Base-by-base conservation (phyloP, 2,888 invertebrate species). In the Smittia sp. region DNA sequence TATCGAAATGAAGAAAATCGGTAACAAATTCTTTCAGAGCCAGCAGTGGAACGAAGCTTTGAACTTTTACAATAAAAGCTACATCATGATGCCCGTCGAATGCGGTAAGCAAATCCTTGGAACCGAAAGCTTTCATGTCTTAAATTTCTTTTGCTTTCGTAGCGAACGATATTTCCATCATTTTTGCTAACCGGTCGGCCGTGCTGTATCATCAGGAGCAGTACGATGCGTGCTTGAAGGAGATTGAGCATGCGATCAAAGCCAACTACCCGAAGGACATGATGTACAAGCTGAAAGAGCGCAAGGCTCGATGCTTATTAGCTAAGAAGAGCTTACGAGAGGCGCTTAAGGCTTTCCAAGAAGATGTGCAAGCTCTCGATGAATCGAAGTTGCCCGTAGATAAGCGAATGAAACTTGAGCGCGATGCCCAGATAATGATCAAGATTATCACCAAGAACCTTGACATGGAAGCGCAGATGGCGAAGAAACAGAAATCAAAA, bases 141-240 rank as follows among this genome's bases (percentile, higher is more conserved):
- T 46, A 6, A n/a, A n/a, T 15, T 6, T 46, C 46, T 15, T 46
- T 46, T 74, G 74, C 27, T 70, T 76, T 78, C 78, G 68, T 79
- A 89, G 89, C 81, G 75, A 82, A 84, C 76, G 88, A 91, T 73
- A 80, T 90, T 1, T 85, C 91, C 0, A 87, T 93, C 52, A 84
- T 91, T 3, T 83, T 90, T 76, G 93, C 92, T 0, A 94, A 94
- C 80, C 86, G 94, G 9, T 93, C 94, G 32, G 94, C 94, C 0
- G 86, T 90, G 0, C 84, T 92, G 41, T 91, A 90, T 78, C 91
- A 92, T 78, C 80, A 92, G 79, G 84, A 88, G 75, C 86, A 87
- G 76, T 88, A 86, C 78, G 86, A 89, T 75, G 85, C 88, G 63
- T 86, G 90, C 0, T 79, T 94, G 46, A 83, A 85, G 7, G 94